Base-by-base conservation (phyloP, 2,888 invertebrate species). In the Ectropis crepuscularia region DNA sequence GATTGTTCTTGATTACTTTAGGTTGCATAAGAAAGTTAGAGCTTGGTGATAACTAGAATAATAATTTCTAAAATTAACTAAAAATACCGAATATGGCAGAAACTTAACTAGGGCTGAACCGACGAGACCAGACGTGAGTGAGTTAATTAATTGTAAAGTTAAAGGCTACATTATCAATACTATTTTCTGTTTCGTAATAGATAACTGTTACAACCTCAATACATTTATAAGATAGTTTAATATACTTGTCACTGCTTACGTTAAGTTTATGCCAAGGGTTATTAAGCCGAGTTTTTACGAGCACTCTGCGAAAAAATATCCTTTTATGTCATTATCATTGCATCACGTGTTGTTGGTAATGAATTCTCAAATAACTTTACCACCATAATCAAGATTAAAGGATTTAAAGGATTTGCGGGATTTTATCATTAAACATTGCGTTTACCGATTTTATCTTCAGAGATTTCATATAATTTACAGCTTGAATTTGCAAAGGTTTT, bases 291-390 rank as follows among this genome's bases (percentile, higher is more conserved):
- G 45, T 63, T 70, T 49, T 74, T 74, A 71, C 65, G 65, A 68
- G 65, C 59, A 63, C 57, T 61, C 58, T 61, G 59, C 61, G 53
- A 43, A 7, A 61, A 58, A 69, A 66, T 74, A 71, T 73, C 75
- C 73, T 74, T 77, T 77, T 78, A 75, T 76, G 68, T 68, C 69
- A 76, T 71, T 76, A 74, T 74, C 65, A 76, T 76, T 76, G 67
- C 71, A 72, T 74, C 72, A 79, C 58, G 62, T 57, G 63, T 68
- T 57, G 63, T 68, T 57, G 50, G 57, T 70, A 75, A 77, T 74
- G 68, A 74, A 76, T 74, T 74, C 73, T 60, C 72, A 72, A 70
- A 69, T 71, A 74, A 68, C 68, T 72, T 76, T 63, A 59, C 66
- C 69, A 70, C 67, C 68, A 60, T 63, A 53, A 57, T 49, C 55